These are phyloP conservation scores for Pollenia griseotomentosa DNA, from an alignment of 2,888 invertebrate genomes.

Conservation along the genomic window DNA sequence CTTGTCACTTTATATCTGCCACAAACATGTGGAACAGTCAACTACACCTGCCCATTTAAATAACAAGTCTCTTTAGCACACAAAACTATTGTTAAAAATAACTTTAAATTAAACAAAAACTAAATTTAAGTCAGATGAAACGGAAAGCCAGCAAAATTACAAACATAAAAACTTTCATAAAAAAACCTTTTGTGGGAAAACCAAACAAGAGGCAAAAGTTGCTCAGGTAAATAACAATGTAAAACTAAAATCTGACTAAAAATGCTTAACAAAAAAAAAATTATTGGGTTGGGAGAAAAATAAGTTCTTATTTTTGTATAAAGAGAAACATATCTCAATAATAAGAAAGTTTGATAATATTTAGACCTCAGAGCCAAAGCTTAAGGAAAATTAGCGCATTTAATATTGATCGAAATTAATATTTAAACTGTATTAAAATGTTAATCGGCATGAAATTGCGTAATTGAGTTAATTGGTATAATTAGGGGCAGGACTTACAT, in stretches of 20 bases:
- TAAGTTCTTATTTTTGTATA: neutral
- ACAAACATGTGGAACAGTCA: neutral
- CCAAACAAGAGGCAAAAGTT: slow-evolving; percentile 48
- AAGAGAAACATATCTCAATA: no score
- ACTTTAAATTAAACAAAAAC: slow-evolving; percentile 47
- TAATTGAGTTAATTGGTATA: no score
- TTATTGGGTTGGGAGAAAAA: slow-evolving; percentile 21
- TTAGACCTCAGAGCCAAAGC: no score
- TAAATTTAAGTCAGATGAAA: slow-evolving; percentile 47
- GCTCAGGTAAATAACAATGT: slow-evolving; percentile 32
- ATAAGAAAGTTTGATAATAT: no score
- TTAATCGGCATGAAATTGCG: no score
- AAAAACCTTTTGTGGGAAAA: slow-evolving; percentile 52
- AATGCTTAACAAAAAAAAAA: neutral
- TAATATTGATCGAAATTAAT: no score
- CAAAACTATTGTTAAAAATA: slow-evolving; percentile 22
- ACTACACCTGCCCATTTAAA: slow-evolving; percentile 4
- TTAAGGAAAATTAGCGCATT: neutral
- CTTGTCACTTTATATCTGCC: neutral
- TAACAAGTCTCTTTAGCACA: slow-evolving; percentile 1
- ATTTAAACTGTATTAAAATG: no score
- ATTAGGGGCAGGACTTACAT: no score
- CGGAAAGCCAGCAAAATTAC: slow-evolving; percentile 37
- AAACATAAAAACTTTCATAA: slow-evolving; percentile 29
- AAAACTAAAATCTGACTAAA: neutral